Evolutionary conservation across 2,797 vertebrate species (phyloP).

Genomic region (Trachops cirrhosus): DNA sequence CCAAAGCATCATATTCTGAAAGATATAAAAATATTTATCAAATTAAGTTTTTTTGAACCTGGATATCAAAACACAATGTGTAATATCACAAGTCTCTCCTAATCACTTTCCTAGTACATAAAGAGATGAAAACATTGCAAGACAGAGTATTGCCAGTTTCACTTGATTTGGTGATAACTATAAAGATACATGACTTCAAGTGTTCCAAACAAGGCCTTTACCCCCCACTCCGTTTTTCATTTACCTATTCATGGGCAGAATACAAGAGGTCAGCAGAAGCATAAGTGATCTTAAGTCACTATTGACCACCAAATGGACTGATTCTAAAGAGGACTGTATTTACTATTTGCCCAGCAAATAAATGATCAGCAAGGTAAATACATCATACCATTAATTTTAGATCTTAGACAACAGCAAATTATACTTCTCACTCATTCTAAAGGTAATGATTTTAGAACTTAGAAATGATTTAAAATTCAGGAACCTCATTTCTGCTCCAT

Average conservation of each 20-base stretch:
- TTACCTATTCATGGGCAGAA: not conserved
- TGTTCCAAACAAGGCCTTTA: not conserved
- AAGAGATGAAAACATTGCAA: not conserved
- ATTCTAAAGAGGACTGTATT: not conserved
- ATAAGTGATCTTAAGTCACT: not conserved
- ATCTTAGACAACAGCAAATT: slow-evolving; percentile 9
- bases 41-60: slow-evolving; percentile 9
- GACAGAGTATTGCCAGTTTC: not conserved
- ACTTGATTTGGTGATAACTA: not conserved
- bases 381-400: not conserved
- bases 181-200: not conserved
- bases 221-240: not conserved
- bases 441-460: slow-evolving; percentile 23
- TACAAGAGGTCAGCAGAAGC: not conserved
- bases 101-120: not conserved
- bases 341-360: not conserved
- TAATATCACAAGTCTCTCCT: not conserved
- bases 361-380: not conserved
- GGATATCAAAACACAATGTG: not conserved
- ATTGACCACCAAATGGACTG: not conserved
- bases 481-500: slow-evolving; percentile 1
- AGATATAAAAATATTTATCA: slow-evolving; percentile 57
- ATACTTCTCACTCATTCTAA: not conserved
- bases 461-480: slow-evolving; percentile 38
- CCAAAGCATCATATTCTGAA: slow-evolving; percentile 97